Evolutionary conservation across 2,113 vertebrate genomes (phyloP), one percentile per base, ranked within the genome.

Genomic region (Hemibagrus wyckioides): DNA sequence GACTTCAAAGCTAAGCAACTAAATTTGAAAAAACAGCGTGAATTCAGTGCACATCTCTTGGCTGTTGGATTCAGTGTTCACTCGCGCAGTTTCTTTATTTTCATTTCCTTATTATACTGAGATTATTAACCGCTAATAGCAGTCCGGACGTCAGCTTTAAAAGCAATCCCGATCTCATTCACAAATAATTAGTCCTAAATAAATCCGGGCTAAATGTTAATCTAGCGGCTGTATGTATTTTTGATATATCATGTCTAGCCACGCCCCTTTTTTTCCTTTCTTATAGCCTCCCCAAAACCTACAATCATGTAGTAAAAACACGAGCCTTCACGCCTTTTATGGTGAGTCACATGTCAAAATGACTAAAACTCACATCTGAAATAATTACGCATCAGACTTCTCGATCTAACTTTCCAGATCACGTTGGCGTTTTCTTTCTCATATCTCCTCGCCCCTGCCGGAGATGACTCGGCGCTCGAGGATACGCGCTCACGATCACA

Each of bases 401-500:
- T 48, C 21, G 1, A 6, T 75, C 13, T 28, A 4, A 75, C 25
- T 75, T 41, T 28, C 23, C 41, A 75, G 9, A 5, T 48, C 39
- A 75, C 4, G 14, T 3, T n/a, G 41, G 28, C 6, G 7, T 44
- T 44, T 76, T 50, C 48, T 54, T 50, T 52, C 17, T 21, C n/a
- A n/a, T 17, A 50, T 23, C 17, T 54, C 50, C 28, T 17, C 25
- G 30, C 21, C 2, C 14, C 30, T 56, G 28, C 21, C 30, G 56
- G 7, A 30, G 28, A 21, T 56, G 28, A 80, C 56, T 57, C n/a
- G 48, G 48, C 14, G 39, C 85, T 63, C 21, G 65, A 83, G 71
- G 86, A 71, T 1, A 30, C 41, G n/a, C 59, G 59, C 73, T 75
- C 81, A 59, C 11, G 59, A 82, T 75, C 81, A 59, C 11, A 14